A percentile compares a stretch with the other conserved stretches of the same genome.
Evolutionary conservation across 2,888 invertebrate genomes (phyloP).

Genomic region (Sisyra terminalis): DNA sequence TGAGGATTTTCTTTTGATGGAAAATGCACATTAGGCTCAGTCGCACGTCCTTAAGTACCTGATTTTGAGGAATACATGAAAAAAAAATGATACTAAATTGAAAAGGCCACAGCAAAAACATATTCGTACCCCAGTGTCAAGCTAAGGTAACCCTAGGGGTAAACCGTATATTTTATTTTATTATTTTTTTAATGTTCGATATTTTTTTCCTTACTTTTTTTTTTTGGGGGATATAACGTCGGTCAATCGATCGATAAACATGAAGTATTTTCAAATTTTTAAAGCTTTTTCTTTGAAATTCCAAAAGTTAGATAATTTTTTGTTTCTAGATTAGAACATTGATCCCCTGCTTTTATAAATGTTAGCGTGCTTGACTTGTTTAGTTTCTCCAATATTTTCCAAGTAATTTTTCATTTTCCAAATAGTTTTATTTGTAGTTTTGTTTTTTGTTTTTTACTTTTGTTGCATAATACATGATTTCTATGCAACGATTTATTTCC

Average conservation of each 20-base stretch:
- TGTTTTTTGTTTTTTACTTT: neutral
- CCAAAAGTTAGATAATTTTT: neutral
- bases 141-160: too few species aligned
- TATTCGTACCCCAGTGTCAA: too few species aligned
- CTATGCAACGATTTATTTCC: neutral
- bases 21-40: too few species aligned
- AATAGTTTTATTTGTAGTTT: neutral
- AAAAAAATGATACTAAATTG: too few species aligned
- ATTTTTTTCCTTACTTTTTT: too few species aligned
- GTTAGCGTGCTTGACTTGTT: constrained; percentile 6
- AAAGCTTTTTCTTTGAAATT: neutral
- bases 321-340: constrained; percentile 1
- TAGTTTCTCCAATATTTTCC: neutral
- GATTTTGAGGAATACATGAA: too few species aligned
- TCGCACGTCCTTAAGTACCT: too few species aligned
- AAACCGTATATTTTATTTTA: too few species aligned
- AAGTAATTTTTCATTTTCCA: neutral
- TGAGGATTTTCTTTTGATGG: too few species aligned
- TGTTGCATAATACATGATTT: neutral
- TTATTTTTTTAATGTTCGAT: too few species aligned
- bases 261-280: constrained; percentile 1
- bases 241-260: neutral
- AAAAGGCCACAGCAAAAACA: too few species aligned
- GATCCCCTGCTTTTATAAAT: constrained; percentile 3
- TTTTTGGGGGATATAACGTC: too few species aligned